Base-by-base conservation (phyloP, 2,888 invertebrate genomes). In the Doris montereyensis region DNA sequence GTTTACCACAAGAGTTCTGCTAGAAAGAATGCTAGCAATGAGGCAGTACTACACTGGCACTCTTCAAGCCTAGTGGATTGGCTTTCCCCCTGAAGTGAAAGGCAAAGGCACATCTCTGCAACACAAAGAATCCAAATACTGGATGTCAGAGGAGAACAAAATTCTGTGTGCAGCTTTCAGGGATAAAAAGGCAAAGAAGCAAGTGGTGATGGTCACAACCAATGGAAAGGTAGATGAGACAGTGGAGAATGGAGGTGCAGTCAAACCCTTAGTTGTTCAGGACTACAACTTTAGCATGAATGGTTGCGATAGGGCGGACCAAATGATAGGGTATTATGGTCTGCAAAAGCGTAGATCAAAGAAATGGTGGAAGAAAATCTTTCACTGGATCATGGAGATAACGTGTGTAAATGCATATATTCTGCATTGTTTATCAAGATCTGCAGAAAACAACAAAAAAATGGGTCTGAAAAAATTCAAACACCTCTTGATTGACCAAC, bases 131-230 rank as follows among this genome's bases (percentile, higher is more conserved):
- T 26, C 17, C 21, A 65, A 57, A 41, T 65, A 62, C 35, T 76
- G n/a, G 21, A 5, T 52, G 13, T n/a, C n/a, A n/a, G 52, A 76
- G 0, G 2, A 4, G 3, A 34, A 67, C 2, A 52, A 76, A 3
- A 26, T 8, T 26, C 41, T 76, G 0, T 65, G 65, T 28, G 67
- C 67, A 0, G 32, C 67, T 13, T 52, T 35, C 5, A 26, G 52
- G 21, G 67, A 76, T 32, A 70, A 70, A 28, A 34, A 34, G 35
- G 70, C 70, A n/a, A 76, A 67, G 41, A 76, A 35, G 21, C 76
- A 41, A 0, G 41, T 65, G 13, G 1, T 67, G 13, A 65, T 76
- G 35, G 76, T 76, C 28, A 41, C 76, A 2, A 76, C 67, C 8
- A 30, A 41, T 17, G 26, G 52, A 24, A 10, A 34, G 5, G 76